Conservation (phyloP, 1,140 invertebrate genomes). For the Scaptodrosophila lebanonensis region DNA sequence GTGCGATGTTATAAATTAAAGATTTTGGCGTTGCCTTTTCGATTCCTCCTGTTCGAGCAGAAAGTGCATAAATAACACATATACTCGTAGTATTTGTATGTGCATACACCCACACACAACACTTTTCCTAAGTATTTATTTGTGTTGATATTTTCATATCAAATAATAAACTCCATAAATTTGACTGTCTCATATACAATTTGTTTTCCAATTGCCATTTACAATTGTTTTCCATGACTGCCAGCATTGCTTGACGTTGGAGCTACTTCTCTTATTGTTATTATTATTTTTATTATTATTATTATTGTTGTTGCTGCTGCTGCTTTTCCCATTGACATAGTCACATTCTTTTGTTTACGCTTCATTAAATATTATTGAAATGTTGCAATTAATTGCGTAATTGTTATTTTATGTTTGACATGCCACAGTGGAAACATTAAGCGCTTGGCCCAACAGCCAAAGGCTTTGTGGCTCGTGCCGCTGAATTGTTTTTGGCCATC, state of each 20-base stretch:
- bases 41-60: too few species aligned
- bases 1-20: too few species aligned
- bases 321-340: conserved; percentile 29
- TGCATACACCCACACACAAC: too few species aligned
- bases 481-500: conserved; percentile 41
- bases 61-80: too few species aligned
- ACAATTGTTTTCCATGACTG: conserved; percentile 61
- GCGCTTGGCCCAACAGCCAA: conserved; percentile 56
- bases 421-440: conserved; percentile 24
- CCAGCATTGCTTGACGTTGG: conserved; percentile 2
- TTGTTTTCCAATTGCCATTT: conserved; percentile 46
- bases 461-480: conserved; percentile 12
- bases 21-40: too few species aligned
- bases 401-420: conserved; percentile 68
- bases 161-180: conserved; percentile 28
- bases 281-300: conserved; percentile 58
- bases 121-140: not conserved
- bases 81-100: too few species aligned
- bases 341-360: conserved; percentile 68
- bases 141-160: conserved; percentile 7
- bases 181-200: conserved; percentile 27
- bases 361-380: conserved; percentile 75
- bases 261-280: conserved; percentile 24
- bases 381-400: conserved; percentile 73
- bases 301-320: not conserved